A percentile compares a stretch with the other conserved stretches of the same genome.
Evolutionary conservation across 2,797 vertebrate species (phyloP).

Genomic region (Hozukius guyotensis): DNA sequence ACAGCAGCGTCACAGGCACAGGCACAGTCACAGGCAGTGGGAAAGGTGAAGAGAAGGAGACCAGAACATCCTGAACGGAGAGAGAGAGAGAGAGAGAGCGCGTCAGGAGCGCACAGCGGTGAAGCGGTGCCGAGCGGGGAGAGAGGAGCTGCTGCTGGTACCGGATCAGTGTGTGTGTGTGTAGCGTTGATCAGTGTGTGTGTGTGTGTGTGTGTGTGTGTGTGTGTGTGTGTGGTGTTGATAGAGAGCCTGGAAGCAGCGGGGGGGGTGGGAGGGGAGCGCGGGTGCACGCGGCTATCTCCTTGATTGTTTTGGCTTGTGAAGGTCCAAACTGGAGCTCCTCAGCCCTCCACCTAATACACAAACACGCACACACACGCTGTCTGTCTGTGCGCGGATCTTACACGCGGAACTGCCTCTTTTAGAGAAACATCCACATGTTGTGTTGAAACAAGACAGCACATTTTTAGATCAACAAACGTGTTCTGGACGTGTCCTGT

Average conservation of each 20-base stretch:
- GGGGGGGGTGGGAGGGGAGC: slow-evolving; percentile 14
- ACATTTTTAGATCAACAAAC: not conserved
- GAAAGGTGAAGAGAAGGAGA: slow-evolving; percentile 25
- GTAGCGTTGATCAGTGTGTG: too few relatives aligned
- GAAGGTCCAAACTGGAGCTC: slow-evolving; percentile 61
- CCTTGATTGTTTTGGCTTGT: slow-evolving; percentile 56
- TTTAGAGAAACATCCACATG: not conserved
- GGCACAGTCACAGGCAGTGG: slow-evolving; percentile 16
- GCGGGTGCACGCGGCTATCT: slow-evolving; percentile 65
- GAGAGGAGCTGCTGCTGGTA: slow-evolving; percentile 6
- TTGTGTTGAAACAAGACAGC: not conserved
- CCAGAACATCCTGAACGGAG: slow-evolving; percentile 50
- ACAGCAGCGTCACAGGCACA: slow-evolving; percentile 28
- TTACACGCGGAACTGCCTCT: not conserved
- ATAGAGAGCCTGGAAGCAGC: slow-evolving; percentile 5
- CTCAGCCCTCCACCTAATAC: slow-evolving; percentile 15
- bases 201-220: not conserved
- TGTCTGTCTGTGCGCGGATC: not conserved
- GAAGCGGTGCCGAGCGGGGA: not conserved
- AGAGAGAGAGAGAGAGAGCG: slow-evolving; percentile 15
- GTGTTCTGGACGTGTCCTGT: not conserved
- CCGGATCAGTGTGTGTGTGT: slow-evolving; percentile 8
- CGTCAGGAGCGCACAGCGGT: slow-evolving; percentile 41
- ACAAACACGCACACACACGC: not conserved
- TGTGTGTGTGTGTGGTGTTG: not conserved